Base-by-base conservation (phyloP, 2,113 vertebrate species). In the Climacteris rufus region DNA sequence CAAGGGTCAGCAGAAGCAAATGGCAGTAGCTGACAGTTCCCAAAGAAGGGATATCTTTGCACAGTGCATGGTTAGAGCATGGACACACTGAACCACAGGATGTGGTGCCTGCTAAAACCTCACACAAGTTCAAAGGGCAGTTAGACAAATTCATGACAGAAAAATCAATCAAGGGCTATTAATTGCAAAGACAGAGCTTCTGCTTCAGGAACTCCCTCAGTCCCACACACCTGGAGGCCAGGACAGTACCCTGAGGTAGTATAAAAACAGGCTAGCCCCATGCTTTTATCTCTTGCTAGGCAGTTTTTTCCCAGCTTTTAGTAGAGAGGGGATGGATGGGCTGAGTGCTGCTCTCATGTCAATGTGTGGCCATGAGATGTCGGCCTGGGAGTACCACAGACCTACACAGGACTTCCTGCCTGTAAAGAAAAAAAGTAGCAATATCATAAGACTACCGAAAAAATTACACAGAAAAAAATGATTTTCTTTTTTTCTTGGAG, bases 81-180 rank as follows among this genome's bases (percentile, higher is more conserved):
- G 56, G 87, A 52, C 28, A 63, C 20, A 2, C 60, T 22, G 57
- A 93, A 84, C 52, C 74, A 85, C 69, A 56, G 76, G 42, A 76
- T 52, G n/a, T 11, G 61, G 64, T 64, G 44, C n/a, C 8, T 28
- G 18, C 22, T 82, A 23, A 63, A 68, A 82, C 31, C 90, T 87
- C 84, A 71, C 65, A 56, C 24, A 44, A 42, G 60, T 84, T 91
- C 87, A 82, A 91, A 87, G 84, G 68, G 56, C 33, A 82, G 44
- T 91, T 87, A 89, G 47, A 52, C 65, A 47, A 71, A 89, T 75
- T 89, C 74, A 82, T 50, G 47, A 44, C 84, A 78, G 65, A 97
- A 95, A 87, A 84, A 95, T 91, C 33, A 7, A 1, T 82, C 27
- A 31, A 68, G 30, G n/a, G 35, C n/a, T 78, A 71, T 76, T 96